Conservation (phyloP, 2,888 invertebrate genomes). For the Andricus quercusramuli region DNA sequence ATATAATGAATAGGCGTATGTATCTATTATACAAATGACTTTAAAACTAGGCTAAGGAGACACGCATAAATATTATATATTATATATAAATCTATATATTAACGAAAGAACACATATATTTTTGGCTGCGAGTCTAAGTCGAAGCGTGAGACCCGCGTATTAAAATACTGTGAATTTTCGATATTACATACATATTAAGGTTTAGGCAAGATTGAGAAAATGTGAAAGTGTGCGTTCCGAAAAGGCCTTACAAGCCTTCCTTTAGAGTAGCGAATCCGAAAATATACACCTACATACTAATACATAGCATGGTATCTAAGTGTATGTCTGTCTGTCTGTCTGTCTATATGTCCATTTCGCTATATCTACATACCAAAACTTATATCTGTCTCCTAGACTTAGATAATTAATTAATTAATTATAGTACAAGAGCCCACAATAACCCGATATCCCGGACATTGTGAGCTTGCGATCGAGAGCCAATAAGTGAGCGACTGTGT, state of each 20-base stretch:
- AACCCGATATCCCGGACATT: conserved; percentile 20
- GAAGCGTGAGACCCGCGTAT: conserved; percentile 65
- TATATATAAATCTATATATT: conserved; percentile 39
- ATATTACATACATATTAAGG: conserved; percentile 63
- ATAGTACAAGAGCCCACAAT: conserved; percentile 14
- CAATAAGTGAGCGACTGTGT: conserved; percentile 12
- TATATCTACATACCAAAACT: conserved; percentile 27
- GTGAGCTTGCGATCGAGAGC: conserved; percentile 6
- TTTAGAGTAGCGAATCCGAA: conserved; percentile 43
- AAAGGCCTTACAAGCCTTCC: conserved; percentile 41
- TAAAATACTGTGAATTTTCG: conserved; percentile 71
- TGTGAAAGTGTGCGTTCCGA: conserved; percentile 40
- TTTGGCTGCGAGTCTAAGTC: conserved; percentile 64
- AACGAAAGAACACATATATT: conserved; percentile 63
- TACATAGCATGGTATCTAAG: conserved; percentile 64
- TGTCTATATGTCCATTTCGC: conserved; percentile 48
- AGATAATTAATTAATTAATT: conserved; percentile 29
- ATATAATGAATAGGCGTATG: conserved; percentile 45
- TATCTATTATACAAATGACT: conserved; percentile 47
- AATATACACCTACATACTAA: conserved; percentile 44
- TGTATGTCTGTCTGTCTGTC: conserved; percentile 63
- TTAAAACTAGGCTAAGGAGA: conserved; percentile 36
- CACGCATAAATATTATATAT: conserved; percentile 41
- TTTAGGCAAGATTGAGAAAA: conserved; percentile 33
- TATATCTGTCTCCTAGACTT: conserved; percentile 42